Conservation (phyloP, 2,888 invertebrate species). For the Balanococcus diminutus region DNA sequence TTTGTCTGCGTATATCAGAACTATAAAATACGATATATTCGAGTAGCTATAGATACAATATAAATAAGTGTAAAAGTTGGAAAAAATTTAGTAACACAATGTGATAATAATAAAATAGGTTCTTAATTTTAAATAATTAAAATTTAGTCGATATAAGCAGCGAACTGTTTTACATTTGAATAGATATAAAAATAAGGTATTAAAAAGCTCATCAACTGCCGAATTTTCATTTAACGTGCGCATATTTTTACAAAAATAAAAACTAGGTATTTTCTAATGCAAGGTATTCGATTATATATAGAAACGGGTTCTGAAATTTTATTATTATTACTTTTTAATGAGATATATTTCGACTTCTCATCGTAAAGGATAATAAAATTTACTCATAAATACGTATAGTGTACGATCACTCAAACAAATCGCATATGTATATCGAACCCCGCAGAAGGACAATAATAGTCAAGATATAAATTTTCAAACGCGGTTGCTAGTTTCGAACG, state of each 20-base stretch:
- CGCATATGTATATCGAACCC: not conserved
- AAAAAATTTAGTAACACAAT: conserved; percentile 24
- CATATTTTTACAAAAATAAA: conserved; percentile 37
- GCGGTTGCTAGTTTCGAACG: not conserved
- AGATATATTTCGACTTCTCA: conserved; percentile 15
- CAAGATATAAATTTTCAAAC: not conserved
- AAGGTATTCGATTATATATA: not conserved
- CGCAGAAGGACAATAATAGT: not conserved
- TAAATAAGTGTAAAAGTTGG: not conserved
- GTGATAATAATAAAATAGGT: conserved; percentile 7
- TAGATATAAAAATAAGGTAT: conserved; percentile 27
- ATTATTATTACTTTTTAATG: conserved; percentile 42
- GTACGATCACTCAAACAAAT: not conserved
- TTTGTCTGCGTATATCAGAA: not conserved
- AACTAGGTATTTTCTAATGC: not conserved
- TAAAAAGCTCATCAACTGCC: conserved; percentile 15
- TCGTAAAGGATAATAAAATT: conserved; percentile 36
- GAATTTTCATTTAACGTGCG: conserved; percentile 32
- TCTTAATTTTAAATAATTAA: conserved; percentile 31
- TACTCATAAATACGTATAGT: conserved; percentile 8
- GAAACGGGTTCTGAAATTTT: conserved; percentile 26
- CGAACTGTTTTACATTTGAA: conserved; percentile 37
- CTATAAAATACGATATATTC: not conserved
- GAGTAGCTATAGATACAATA: not conserved
- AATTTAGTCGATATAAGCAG: conserved; percentile 23